These are phyloP conservation scores for Acridotheres tristis DNA, from an alignment of 2,797 vertebrate species.

Conservation along the genomic window DNA sequence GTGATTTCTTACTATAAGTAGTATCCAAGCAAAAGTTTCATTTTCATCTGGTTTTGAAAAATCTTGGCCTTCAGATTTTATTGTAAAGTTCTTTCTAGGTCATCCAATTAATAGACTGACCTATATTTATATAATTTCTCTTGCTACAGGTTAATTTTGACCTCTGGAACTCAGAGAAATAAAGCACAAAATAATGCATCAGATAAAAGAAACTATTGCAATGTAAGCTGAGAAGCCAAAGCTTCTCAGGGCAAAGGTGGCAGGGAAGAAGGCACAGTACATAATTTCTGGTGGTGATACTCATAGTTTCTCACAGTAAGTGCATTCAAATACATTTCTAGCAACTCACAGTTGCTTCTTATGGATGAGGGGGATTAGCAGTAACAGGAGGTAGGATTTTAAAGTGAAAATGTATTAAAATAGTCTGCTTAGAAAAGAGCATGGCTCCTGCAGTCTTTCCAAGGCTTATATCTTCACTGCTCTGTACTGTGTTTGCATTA, in stretches of 20 bases:
- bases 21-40: not conserved
- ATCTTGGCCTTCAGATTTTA: not conserved
- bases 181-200: conserved; percentile 28
- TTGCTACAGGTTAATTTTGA: conserved; percentile 44
- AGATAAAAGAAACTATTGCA: conserved; percentile 15
- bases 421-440: not conserved
- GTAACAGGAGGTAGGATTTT: not conserved
- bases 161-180: conserved; percentile 40
- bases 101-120: conserved; percentile 15
- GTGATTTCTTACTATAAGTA: conserved; percentile 22
- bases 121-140: conserved; percentile 17
- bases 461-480: not conserved
- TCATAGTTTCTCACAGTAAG: conserved; percentile 42
- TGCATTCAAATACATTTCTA: conserved; percentile 4
- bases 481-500: not conserved
- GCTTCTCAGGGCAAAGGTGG: conserved; percentile 58
- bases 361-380: not conserved
- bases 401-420: conserved; percentile 1
- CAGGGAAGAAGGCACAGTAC: not conserved
- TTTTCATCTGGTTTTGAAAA: conserved; percentile 17
- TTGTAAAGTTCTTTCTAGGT: not conserved
- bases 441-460: not conserved
- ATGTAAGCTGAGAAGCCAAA: conserved; percentile 3
- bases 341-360: not conserved
- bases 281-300: conserved; percentile 12